Percentiles rank a stretch among this genome's conserved stretches.
phyloP scores from a whole-genome alignment of 1,140 invertebrate species.

The Periplaneta americana region DNA sequence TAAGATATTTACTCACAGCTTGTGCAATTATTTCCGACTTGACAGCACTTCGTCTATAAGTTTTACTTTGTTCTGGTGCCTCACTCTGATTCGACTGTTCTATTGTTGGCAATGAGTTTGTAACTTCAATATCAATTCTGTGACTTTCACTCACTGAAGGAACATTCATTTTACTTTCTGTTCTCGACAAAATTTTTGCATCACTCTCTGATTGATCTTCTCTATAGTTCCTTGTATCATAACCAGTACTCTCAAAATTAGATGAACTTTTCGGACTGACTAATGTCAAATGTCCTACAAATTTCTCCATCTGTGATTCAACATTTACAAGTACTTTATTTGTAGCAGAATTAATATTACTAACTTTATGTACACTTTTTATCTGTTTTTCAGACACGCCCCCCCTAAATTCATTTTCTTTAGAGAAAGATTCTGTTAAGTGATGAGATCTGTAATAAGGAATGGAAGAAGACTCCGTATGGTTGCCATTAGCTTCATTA shows the following conservation, averaged over 20 bases:
- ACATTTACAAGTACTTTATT: no score
- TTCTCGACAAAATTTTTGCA: background rate
- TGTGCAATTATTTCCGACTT: background rate
- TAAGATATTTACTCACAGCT: background rate
- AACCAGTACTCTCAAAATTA: background rate
- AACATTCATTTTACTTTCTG: background rate
- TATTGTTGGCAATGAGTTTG: background rate
- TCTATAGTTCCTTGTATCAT: no score
- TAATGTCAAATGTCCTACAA: no score
- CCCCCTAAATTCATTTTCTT: background rate
- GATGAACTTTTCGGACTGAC: no score
- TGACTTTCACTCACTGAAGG: background rate
- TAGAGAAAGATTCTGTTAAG: background rate
- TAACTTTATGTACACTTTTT: background rate
- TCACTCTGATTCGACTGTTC: background rate
- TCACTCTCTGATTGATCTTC: background rate
- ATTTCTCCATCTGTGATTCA: no score
- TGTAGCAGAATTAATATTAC: background rate
- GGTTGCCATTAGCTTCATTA: background rate
- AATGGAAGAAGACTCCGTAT: background rate
- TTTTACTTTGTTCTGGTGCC: background rate
- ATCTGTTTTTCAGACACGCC: background rate
- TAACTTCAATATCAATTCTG: background rate
- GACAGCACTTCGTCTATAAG: background rate
- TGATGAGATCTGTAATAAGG: background rate